Base-by-base conservation (phyloP, 2,113 vertebrate species). In the Phoxinus phoxinus region DNA sequence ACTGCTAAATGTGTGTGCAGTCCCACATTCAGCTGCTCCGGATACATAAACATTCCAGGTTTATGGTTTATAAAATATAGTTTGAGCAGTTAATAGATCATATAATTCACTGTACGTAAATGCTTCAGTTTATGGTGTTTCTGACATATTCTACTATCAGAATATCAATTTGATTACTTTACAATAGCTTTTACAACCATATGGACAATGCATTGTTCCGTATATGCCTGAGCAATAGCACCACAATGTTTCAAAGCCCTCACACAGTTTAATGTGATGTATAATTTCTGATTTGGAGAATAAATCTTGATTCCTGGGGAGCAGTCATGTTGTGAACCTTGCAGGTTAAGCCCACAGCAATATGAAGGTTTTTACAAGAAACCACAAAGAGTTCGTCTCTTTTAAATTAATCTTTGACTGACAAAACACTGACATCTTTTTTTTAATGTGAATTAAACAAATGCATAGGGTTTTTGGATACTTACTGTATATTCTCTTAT, bases 11-110 rank as follows among this genome's bases (percentile, higher is more conserved):
- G 48, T 77, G 25, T 77, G 74, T 77, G 74, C 41, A 74, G 72
- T 27, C 41, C 21, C 69, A 72, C 21, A 72, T 72, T 72, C 69
- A 41, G 69, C 71, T 46, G 13, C 12, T 48, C 12, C 3, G 6
- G 69, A 74, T 73, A 73, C 21, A 44, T 73, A 44, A 73, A 25
- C 69, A 72, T 41, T 44, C 37, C 21, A 72, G 23, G 71, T 73
- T 74, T 73, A 73, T 6, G 37, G 69, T 73, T 73, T 74, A 74
- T 74, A 74, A 74, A 74, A 74, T 48, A 46, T 27, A 74, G 72
- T 46, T 13, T 48, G 41, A 25, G 3, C 72, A 74, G 41, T 48
- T 74, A 46, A 74, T 74, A 48, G 72, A 23, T 46, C 41, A 27
- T 74, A 74, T 74, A 74, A 73, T 73, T 41, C 41, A 46, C 23